These are phyloP conservation scores for Yponomeuta sedellus DNA, from an alignment of 2,888 invertebrate genomes.

Conservation along the genomic window DNA sequence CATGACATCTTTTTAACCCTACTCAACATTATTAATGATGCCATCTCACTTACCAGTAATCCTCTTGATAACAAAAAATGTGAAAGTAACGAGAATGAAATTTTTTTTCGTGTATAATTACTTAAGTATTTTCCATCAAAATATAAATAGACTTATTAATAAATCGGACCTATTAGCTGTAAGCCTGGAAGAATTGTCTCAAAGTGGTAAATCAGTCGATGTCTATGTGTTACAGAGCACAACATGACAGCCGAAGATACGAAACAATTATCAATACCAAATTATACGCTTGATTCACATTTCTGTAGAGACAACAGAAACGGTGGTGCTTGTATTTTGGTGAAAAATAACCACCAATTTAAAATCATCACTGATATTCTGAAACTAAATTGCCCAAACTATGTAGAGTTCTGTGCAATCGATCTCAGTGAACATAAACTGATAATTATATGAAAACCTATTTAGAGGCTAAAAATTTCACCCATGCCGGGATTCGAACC, in stretches of 20 bases:
- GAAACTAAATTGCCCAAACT: background rate
- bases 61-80: no score
- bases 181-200: background rate
- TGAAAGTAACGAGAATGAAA: background rate
- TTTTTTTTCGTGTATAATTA: background rate
- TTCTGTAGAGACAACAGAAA: background rate
- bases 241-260: background rate
- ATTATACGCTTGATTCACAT: background rate
- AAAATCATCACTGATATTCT: background rate
- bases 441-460: slow-evolving; percentile 27
- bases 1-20: no score
- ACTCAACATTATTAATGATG: no score
- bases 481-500: no score
- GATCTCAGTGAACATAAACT: slow-evolving; percentile 4
- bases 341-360: background rate
- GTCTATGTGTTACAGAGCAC: background rate
- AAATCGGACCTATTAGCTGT: background rate
- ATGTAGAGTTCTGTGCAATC: slow-evolving; percentile 4
- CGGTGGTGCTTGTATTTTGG: background rate
- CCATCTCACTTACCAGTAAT: no score
- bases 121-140: background rate
- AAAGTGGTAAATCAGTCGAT: background rate
- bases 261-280: background rate
- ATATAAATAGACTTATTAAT: slow-evolving; percentile 8
- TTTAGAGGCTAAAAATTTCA: no score